Evolutionary conservation across 1,140 invertebrate species (phyloP).

Genomic region (Drosophila bipectinata): DNA sequence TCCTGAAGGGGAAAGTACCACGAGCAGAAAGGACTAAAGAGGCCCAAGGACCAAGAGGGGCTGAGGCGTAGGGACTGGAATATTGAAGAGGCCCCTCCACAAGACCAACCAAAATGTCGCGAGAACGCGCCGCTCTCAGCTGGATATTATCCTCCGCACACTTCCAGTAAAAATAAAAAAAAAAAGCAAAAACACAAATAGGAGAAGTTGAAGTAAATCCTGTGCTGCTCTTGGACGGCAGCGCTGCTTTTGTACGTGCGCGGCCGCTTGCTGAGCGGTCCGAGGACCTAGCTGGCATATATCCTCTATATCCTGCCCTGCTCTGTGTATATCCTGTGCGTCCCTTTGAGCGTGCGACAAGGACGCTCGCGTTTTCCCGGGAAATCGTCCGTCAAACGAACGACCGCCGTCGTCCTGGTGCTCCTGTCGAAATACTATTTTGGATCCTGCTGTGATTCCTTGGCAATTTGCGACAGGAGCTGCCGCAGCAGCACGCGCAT

Average conservation of each 20-base stretch:
- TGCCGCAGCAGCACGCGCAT: conserved; percentile 42
- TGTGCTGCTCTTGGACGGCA: neutral
- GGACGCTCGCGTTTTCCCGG: conserved; percentile 45
- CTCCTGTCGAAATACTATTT: conserved; percentile 13
- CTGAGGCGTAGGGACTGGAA: neutral
- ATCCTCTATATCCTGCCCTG: conserved; percentile 2
- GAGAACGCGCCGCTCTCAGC: conserved; percentile 62
- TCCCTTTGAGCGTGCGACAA: conserved; percentile 37
- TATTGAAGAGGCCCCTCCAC: conserved; percentile 10
- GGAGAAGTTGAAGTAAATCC: neutral
- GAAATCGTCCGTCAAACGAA: conserved; percentile 25
- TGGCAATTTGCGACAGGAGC: conserved; percentile 49
- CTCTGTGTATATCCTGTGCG: too few relatives aligned
- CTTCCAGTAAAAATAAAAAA: conserved; percentile 49
- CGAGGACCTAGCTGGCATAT: conserved; percentile 9
- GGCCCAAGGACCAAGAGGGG: too few relatives aligned
- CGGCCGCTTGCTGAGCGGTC: conserved; percentile 66
- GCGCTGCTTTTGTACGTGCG: conserved; percentile 59
- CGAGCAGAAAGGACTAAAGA: neutral
- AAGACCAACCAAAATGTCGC: conserved; percentile 76
- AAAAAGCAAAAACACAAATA: neutral
- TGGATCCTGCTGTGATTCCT: conserved; percentile 69
- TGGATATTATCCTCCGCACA: conserved; percentile 22
- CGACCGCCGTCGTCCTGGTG: conserved; percentile 12
- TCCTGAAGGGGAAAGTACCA: neutral